These are phyloP conservation scores for Anoplopoma fimbria DNA, from an alignment of 2,113 vertebrate genomes.

Conservation along the genomic window DNA sequence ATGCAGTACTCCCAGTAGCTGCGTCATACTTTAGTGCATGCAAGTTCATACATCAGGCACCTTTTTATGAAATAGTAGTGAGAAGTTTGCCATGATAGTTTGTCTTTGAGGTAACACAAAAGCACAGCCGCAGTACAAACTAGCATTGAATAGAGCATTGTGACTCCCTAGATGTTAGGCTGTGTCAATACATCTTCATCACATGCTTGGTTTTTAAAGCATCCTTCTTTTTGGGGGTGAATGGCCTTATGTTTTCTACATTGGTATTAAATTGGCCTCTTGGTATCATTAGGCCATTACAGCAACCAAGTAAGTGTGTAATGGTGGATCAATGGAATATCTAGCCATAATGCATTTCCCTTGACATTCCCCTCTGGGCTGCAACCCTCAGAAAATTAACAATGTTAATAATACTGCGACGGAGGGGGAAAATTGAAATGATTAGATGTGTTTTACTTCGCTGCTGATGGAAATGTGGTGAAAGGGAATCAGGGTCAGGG, in stretches of 20 bases:
- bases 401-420: slow-evolving; percentile 85
- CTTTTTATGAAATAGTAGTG: slow-evolving; percentile 30
- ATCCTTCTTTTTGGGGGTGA: slow-evolving; percentile 46
- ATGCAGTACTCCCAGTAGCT: neutral
- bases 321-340: slow-evolving; percentile 84
- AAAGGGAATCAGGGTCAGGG: slow-evolving; percentile 87
- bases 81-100: slow-evolving; percentile 34
- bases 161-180: slow-evolving; percentile 11
- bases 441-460: slow-evolving; percentile 86
- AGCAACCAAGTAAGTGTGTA: slow-evolving; percentile 77
- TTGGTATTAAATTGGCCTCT: slow-evolving; percentile 75
- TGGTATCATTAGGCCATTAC: slow-evolving; percentile 76
- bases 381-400: slow-evolving; percentile 84
- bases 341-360: slow-evolving; percentile 81
- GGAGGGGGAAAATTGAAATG: slow-evolving; percentile 87
- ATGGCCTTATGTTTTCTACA: slow-evolving; percentile 80
- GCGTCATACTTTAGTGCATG: neutral
- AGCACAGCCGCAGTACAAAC: slow-evolving; percentile 22
- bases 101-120: slow-evolving; percentile 11
- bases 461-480: slow-evolving; percentile 88
- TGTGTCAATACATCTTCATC: slow-evolving; percentile 43
- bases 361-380: slow-evolving; percentile 83
- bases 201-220: slow-evolving; percentile 36
- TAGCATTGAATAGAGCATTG: slow-evolving; percentile 25
- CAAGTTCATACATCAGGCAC: slow-evolving; percentile 56